Conservation (phyloP, 2,888 invertebrate species). For the Nysson spinosus region DNA sequence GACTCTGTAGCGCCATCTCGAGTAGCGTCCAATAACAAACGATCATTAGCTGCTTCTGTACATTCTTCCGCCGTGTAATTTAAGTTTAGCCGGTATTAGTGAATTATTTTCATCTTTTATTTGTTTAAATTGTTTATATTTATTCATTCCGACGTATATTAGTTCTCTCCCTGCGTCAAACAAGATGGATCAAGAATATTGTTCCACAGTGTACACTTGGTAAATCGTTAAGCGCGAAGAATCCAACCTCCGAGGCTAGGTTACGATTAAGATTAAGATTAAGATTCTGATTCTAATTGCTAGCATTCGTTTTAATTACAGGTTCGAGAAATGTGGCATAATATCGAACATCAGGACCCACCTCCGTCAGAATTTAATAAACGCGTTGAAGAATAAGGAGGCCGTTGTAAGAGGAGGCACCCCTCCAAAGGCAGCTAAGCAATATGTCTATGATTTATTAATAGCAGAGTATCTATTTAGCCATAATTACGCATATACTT, state of each 20-base stretch:
- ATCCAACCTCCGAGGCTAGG: too few species aligned
- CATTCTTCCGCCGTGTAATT: too few species aligned
- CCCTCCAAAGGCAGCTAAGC: conserved; percentile 69
- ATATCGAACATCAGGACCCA: conserved; percentile 74
- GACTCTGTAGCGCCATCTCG: too few species aligned
- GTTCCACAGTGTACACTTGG: conserved; percentile 72
- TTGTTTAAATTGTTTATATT: background rate
- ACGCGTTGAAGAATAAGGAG: conserved; percentile 71
- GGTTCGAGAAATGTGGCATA: conserved; percentile 75
- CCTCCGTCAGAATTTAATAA: conserved; percentile 73
- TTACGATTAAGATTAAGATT: background rate
- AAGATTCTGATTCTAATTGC: background rate
- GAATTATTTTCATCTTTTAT: background rate
- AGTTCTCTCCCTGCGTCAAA: background rate
- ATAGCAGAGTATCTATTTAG: conserved; percentile 74
- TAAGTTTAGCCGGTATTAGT: too few species aligned
- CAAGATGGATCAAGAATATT: conserved; percentile 69
- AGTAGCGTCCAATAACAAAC: too few species aligned
- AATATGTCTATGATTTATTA: conserved; percentile 73
- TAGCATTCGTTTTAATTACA: conserved; percentile 35
- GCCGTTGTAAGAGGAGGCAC: conserved; percentile 56
- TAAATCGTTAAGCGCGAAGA: too few species aligned
- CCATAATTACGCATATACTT: conserved; percentile 72
- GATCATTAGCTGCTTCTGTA: too few species aligned
- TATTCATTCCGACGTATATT: background rate